Percentiles rank a stretch among this genome's conserved stretches.
These are phyloP conservation scores for Enteromius unitaeniatus DNA, from an alignment of 2,797 vertebrate species.

Conservation along the genomic window DNA sequence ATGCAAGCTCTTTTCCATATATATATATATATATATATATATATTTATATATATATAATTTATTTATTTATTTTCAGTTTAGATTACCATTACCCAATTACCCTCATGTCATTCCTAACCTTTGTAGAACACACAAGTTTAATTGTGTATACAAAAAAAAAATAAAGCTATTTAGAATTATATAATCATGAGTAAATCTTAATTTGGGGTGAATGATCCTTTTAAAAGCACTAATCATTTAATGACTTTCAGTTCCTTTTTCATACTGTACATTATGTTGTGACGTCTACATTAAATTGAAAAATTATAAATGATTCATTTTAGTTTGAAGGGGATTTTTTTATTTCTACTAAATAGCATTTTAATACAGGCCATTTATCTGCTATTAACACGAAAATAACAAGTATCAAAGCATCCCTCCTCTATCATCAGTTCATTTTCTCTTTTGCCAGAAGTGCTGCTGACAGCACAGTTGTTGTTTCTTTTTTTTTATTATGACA, in stretches of 20 bases:
- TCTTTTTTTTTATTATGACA: constrained; percentile 6
- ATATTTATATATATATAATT: no score
- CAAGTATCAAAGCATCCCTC: not conserved
- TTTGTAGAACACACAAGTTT: not conserved
- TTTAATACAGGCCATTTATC: not conserved
- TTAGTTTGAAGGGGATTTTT: not conserved
- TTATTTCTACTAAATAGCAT: not conserved
- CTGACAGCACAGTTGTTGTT: constrained; percentile 36
- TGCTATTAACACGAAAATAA: not conserved
- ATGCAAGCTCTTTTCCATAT: no score
- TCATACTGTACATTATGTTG: no score
- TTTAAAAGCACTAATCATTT: not conserved
- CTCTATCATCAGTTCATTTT: not conserved
- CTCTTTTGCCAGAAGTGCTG: constrained; percentile 19
- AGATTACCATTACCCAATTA: no score
- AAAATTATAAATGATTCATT: not conserved
- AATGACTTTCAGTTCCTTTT: not conserved
- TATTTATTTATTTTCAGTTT: not conserved
- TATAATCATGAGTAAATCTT: not conserved
- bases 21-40: no score
- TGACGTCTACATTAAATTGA: not conserved
- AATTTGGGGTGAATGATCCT: not conserved
- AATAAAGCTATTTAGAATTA: not conserved
- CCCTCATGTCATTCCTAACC: not conserved
- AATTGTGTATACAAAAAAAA: not conserved